phyloP scores from a whole-genome alignment of 2,888 invertebrate genomes.

The Caenorhabditis virilis region DNA sequence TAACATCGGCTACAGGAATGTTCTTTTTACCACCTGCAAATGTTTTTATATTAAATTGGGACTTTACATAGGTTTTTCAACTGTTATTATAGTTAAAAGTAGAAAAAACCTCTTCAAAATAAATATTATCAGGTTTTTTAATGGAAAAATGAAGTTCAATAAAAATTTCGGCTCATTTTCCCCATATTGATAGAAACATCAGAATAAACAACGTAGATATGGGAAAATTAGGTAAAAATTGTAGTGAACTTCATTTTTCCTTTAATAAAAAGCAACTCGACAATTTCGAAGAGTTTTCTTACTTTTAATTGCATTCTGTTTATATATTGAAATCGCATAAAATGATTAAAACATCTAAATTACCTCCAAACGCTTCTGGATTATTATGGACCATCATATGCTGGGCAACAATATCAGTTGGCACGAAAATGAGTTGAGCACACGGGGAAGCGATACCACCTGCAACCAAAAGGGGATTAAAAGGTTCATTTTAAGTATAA shows the following conservation, averaged over 20 bases:
- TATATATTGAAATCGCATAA: no score
- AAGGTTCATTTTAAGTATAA: background rate
- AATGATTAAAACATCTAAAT: conserved; percentile 1
- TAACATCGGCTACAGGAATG: conserved; percentile 54
- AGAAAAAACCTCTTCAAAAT: background rate
- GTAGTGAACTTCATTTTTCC: no score
- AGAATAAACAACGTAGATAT: no score
- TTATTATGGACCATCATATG: conserved; percentile 64
- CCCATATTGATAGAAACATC: no score
- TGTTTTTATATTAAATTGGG: conserved; percentile 15
- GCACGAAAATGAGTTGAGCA: conserved; percentile 64
- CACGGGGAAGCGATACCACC: conserved; percentile 58
- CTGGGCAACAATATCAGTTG: conserved; percentile 66
- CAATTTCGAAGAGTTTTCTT: no score
- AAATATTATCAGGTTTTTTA: conserved; percentile 5
- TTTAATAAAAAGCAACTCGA: no score
- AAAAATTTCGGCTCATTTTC: no score
- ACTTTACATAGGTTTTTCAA: background rate
- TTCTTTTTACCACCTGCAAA: conserved; percentile 55
- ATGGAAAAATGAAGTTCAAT: no score
- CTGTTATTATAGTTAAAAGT: background rate
- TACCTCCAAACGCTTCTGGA: conserved; percentile 50
- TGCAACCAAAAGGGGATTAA: conserved; percentile 8
- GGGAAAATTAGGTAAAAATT: no score
- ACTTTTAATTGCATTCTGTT: no score